phyloP scores from a whole-genome alignment of 23 tunicate species.

The Ciona savignyi region DNA sequence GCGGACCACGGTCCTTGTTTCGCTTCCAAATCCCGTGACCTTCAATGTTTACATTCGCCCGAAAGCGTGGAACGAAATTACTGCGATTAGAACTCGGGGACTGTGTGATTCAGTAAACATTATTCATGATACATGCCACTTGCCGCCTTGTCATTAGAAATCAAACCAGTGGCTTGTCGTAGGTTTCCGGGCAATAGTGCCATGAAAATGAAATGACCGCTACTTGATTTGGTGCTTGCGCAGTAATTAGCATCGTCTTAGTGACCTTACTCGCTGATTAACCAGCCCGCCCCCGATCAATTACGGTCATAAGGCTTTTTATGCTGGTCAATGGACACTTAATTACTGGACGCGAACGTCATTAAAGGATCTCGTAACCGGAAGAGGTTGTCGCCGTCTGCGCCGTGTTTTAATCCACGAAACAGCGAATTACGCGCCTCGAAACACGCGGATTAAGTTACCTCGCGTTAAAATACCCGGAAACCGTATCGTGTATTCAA shows the following conservation, averaged over 20 bases:
- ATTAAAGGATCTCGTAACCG: background rate
- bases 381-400: background rate
- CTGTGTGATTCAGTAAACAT: background rate
- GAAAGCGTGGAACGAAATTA: background rate
- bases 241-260: background rate
- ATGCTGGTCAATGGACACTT: background rate
- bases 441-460: background rate
- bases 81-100: background rate
- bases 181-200: background rate
- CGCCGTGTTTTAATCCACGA: background rate
- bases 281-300: conserved; percentile 15
- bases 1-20: background rate
- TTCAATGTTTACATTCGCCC: background rate
- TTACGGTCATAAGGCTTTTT: background rate
- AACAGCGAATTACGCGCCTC: background rate
- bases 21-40: background rate
- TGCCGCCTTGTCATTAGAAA: background rate
- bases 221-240: background rate
- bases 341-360: background rate
- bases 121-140: background rate
- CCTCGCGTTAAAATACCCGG: conserved; percentile 7
- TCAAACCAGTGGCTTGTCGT: background rate
- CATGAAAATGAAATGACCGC: background rate
- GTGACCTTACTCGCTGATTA: background rate
- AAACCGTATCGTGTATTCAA: conserved; percentile 17